phyloP scores from a whole-genome alignment of 1,140 invertebrate genomes.

The Solenopsis invicta region DNA sequence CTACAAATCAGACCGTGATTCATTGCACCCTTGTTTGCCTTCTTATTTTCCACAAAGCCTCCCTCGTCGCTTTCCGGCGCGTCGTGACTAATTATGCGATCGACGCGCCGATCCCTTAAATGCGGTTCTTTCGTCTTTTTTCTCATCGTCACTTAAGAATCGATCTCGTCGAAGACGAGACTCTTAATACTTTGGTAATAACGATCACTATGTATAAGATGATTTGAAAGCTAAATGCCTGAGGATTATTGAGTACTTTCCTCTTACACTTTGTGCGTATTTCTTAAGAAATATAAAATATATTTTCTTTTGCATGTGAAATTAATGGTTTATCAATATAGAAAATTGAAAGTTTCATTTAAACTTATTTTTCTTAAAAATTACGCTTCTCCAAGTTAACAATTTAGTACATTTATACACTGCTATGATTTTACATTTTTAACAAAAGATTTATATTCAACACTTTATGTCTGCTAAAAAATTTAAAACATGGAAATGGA shows the following conservation, averaged over 20 bases:
- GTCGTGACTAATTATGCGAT: conserved; percentile 71
- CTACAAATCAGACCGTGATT: conserved; percentile 71
- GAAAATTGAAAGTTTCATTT: neutral
- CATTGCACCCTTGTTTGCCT: conserved; percentile 60
- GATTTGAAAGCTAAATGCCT: conserved; percentile 4
- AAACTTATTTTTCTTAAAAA: conserved; percentile 8
- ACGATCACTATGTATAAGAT: conserved; percentile 5
- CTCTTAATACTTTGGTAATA: conserved; percentile 38
- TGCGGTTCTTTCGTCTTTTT: conserved; percentile 39
- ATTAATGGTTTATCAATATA: neutral
- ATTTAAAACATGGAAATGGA: too few species aligned
- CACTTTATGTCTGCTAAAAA: neutral
- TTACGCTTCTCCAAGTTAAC: neutral
- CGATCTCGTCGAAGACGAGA: conserved; percentile 37
- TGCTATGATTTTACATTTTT: neutral
- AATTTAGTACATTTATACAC: neutral
- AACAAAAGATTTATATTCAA: neutral
- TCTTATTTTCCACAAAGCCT: conserved; percentile 42
- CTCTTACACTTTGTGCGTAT: neutral
- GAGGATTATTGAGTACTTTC: neutral
- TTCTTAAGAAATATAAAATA: neutral
- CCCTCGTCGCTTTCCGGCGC: conserved; percentile 1
- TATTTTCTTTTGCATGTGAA: neutral
- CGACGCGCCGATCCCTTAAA: conserved; percentile 67
- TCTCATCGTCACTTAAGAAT: conserved; percentile 40